These are phyloP conservation scores for Wiebesia pumilae DNA, from an alignment of 1,140 invertebrate species.

Conservation along the genomic window DNA sequence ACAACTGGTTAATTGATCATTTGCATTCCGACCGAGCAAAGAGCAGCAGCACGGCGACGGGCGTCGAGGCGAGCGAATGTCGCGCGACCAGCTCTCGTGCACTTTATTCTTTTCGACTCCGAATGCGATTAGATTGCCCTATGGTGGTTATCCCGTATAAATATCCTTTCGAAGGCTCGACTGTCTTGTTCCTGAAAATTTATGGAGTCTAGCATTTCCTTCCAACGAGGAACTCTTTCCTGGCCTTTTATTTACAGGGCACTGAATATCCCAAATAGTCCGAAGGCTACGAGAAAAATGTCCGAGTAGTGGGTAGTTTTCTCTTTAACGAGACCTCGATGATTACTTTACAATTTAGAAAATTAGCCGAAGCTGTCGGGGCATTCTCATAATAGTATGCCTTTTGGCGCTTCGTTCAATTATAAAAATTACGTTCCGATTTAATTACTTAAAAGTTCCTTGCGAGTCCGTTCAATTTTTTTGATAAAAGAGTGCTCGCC, in stretches of 20 bases:
- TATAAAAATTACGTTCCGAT: not conserved
- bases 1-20: constrained; percentile 71
- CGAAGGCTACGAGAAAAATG: too few species aligned
- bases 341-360: too few species aligned
- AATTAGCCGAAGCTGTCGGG: too few species aligned
- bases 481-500: too few species aligned
- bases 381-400: too few species aligned
- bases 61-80: not conserved
- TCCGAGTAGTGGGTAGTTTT: too few species aligned
- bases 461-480: too few species aligned
- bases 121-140: not conserved
- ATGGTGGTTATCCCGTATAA: not conserved
- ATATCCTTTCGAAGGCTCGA: not conserved
- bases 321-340: too few species aligned
- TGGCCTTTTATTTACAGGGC: too few species aligned
- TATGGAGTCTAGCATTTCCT: not conserved
- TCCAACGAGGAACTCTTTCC: not conserved
- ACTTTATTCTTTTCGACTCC: too few species aligned
- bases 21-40: constrained; percentile 63
- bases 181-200: not conserved
- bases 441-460: not conserved
- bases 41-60: not conserved
- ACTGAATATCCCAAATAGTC: too few species aligned
- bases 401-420: not conserved
- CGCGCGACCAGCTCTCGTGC: not conserved